Conservation (phyloP, 2,888 invertebrate species). For the Octonoba sinensis region DNA sequence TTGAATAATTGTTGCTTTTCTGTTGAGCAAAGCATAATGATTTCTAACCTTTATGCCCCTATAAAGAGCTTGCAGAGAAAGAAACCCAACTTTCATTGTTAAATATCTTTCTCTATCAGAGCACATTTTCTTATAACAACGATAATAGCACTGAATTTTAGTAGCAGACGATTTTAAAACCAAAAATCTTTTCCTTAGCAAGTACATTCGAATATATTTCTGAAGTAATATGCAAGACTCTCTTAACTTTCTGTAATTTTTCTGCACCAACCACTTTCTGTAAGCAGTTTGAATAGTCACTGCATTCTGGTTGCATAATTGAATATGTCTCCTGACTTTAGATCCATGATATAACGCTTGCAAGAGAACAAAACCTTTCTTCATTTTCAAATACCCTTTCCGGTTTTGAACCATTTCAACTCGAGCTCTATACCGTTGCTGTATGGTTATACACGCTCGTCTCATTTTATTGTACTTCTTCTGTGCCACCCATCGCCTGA, state of each 20-base stretch:
- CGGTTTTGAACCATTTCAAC: neutral
- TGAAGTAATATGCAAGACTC: neutral
- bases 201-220: neutral
- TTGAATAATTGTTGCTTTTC: constrained; percentile 8
- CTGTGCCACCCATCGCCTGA: neutral
- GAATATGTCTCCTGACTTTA: neutral
- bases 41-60: too few species aligned
- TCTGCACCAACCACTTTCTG: neutral
- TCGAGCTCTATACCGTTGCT: constrained; percentile 6
- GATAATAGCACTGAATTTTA: neutral
- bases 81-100: too few species aligned
- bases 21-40: too few species aligned
- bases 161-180: neutral
- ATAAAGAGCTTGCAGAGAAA: too few species aligned
- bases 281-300: neutral
- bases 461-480: constrained; percentile 11
- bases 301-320: neutral
- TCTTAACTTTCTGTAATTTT: neutral
- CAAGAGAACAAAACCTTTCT: neutral
- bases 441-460: constrained; percentile 14
- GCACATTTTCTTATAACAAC: too few species aligned
- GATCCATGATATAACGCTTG: neutral
- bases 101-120: too few species aligned
- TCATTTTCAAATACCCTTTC: neutral
- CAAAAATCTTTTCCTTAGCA: neutral